Base-by-base conservation (phyloP, 2,113 vertebrate species). In the Marmota monax region DNA sequence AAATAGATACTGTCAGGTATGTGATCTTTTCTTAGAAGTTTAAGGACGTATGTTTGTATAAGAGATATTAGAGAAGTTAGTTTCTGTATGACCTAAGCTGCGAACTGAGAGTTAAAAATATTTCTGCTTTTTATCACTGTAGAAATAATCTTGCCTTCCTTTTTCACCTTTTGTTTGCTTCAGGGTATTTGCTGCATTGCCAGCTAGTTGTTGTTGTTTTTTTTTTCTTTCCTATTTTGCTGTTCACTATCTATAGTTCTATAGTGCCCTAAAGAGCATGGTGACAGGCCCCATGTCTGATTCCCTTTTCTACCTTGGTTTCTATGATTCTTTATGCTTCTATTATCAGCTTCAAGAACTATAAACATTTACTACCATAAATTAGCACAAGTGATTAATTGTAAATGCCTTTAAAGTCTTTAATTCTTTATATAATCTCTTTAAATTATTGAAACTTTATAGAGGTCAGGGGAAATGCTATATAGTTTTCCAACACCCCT, bases 381-480 rank as follows among this genome's bases (percentile, higher is more conserved):
- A 42, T 93, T 67, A 80, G 9, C 42, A 96, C 20, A 88, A 37
- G 4, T 86, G 29, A 82, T 74, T 95, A 78, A 70, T 37, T 83
- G 10, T 70, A 84, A 56, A 69, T 87, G 39, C 27, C 84, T 93
- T 84, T 92, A 83, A 94, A 84, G 29, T 88, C 80, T 90, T 90
- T 70, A 65, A 82, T 80, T n/a, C 45, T 88, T 94, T 51, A 25
- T 67, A 78, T 63, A 45, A 87, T 94, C 25, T 96, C 10, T 73
- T 92, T 95, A 94, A 97, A 56, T 89, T 74, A n/a, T 65, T 9
- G 95, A 73, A 93, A 76, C 20, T 94, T 80, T 70, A 51, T 51
- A 63, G 18, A 7, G 34, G 23, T 51, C 37, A 72, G 69, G 37
- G 7, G 32, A 91, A 17, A 78, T 67, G 39, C 17, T 70, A 0